A percentile compares a stretch with the other conserved stretches of the same genome.
phyloP scores from a whole-genome alignment of 2,888 invertebrate genomes.

The Thymelicus sylvestris region DNA sequence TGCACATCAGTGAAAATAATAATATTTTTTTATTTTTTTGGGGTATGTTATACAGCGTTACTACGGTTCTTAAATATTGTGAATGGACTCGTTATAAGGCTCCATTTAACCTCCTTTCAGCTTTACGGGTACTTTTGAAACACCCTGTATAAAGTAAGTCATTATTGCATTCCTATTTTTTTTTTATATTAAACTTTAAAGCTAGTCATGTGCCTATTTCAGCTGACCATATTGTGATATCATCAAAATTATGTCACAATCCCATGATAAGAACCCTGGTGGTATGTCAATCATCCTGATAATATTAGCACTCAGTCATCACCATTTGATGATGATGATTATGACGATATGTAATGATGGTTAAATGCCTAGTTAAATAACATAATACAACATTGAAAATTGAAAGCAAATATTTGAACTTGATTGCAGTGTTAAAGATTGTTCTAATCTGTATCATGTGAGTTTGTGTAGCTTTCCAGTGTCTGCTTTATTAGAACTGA shows the following conservation, averaged over 20 bases:
- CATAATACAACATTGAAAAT: not conserved
- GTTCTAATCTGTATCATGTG: conserved; percentile 29
- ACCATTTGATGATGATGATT: not conserved
- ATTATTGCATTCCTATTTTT: no score
- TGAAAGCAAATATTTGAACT: conserved; percentile 1
- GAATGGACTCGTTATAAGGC: no score
- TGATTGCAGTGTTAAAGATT: conserved; percentile 22
- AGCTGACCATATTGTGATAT: not conserved
- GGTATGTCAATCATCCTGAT: not conserved
- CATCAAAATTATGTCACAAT: conserved; percentile 15
- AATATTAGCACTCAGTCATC: not conserved
- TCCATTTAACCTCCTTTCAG: no score
- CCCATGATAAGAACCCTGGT: conserved; percentile 1
- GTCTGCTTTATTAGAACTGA: not conserved
- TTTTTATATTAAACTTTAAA: not conserved
- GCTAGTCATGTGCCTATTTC: conserved; percentile 7
- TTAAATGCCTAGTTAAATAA: not conserved
- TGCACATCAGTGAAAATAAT: no score
- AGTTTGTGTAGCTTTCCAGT: not conserved
- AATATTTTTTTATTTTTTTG: no score
- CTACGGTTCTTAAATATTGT: no score
- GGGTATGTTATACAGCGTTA: no score
- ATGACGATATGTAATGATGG: not conserved
- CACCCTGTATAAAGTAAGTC: no score
- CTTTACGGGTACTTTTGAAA: no score